phyloP scores from a whole-genome alignment of 1,140 invertebrate species.

The Acromyrmex heyeri region DNA sequence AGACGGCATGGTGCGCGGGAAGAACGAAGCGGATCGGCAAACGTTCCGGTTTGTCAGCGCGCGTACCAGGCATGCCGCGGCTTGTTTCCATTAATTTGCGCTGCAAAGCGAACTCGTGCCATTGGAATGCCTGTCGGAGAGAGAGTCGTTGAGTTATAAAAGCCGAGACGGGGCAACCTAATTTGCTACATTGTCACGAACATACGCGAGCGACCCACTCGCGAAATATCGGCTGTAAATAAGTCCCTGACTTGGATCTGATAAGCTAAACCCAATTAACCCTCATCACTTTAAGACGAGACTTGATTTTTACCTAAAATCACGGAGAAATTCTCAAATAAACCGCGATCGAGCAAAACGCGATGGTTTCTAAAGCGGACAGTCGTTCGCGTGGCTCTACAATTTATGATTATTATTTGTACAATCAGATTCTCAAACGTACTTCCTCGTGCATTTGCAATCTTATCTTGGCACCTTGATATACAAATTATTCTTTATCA shows the following conservation, averaged over 20 bases:
- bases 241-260: slow-evolving; percentile 39
- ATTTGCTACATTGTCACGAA: slow-evolving; percentile 71
- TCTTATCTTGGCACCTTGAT: neutral
- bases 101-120: slow-evolving; percentile 72
- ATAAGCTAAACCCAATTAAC: slow-evolving; percentile 67
- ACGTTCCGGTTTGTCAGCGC: slow-evolving; percentile 83
- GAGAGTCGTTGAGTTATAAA: slow-evolving; percentile 59
- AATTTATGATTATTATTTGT: slow-evolving; percentile 4
- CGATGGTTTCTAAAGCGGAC: neutral
- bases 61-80: slow-evolving; percentile 75
- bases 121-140: slow-evolving; percentile 49
- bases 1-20: slow-evolving; percentile 66
- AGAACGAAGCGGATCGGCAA: slow-evolving; percentile 62
- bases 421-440: neutral
- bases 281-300: slow-evolving; percentile 42
- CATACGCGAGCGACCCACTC: slow-evolving; percentile 45
- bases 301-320: slow-evolving; percentile 46
- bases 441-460: neutral
- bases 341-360: slow-evolving; percentile 7
- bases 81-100: slow-evolving; percentile 85
- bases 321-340: slow-evolving; percentile 8
- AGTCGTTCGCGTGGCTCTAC: neutral
- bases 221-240: slow-evolving; percentile 54
- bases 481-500: slow-evolving; percentile 6
- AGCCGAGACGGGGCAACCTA: slow-evolving; percentile 64